Conservation (phyloP, 2,797 vertebrate species). For the Oceanodroma leucorhoa region DNA sequence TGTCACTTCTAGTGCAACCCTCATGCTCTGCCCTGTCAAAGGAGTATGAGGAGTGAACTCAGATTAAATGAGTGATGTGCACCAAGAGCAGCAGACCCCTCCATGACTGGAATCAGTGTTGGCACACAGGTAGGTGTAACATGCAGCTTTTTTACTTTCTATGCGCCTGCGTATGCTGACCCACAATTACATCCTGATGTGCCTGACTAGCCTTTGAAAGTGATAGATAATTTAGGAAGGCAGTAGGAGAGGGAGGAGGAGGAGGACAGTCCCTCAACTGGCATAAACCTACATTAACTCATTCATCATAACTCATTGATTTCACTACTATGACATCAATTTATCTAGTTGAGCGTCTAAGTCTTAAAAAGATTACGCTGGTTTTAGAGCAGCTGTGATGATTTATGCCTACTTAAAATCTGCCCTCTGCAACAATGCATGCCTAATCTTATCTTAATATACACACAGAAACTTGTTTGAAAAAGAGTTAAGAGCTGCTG, state of each 20-base stretch:
- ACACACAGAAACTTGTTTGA: not conserved
- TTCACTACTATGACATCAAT: not conserved
- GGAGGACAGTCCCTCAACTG: not conserved
- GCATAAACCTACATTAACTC: not conserved
- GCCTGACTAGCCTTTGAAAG: not conserved
- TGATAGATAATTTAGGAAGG: not conserved
- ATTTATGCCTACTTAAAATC: not conserved
- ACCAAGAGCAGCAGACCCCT: not conserved
- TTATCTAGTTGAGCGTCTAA: not conserved
- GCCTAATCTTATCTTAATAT: not conserved
- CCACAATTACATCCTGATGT: not conserved
- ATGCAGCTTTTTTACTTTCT: not conserved
- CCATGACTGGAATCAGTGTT: not conserved
- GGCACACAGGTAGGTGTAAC: not conserved
- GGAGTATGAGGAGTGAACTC: not conserved
- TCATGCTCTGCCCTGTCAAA: not conserved
- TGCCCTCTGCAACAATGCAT: not conserved
- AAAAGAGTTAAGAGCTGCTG: not conserved
- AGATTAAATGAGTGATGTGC: accelerated
- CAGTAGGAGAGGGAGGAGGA: not conserved
- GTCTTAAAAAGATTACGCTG: not conserved
- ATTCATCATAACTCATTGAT: not conserved
- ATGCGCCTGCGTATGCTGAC: not conserved
- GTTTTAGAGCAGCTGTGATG: not conserved
- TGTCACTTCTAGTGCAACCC: not conserved